Percentiles rank a stretch among this genome's conserved stretches.
Conservation (phyloP, 1,140 invertebrate genomes). For the Halictus rubicundus region DNA sequence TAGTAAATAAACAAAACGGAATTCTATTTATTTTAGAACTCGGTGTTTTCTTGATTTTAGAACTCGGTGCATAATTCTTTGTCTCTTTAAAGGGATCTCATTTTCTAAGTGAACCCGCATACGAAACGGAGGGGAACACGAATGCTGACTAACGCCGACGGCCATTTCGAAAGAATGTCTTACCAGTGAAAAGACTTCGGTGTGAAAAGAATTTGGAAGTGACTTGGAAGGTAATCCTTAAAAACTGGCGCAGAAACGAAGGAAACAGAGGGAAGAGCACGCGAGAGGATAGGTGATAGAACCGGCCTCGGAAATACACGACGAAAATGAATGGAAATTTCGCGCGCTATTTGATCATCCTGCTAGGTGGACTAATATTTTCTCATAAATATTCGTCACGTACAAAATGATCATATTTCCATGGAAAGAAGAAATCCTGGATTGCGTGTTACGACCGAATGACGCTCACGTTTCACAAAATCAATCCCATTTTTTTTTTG, state of each 20-base stretch:
- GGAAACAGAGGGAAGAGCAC: neutral
- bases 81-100: no score
- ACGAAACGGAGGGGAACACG: no score
- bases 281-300: neutral
- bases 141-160: no score
- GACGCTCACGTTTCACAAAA: neutral
- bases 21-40: no score
- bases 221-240: no score
- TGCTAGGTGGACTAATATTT: neutral
- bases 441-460: neutral
- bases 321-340: neutral
- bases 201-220: no score
- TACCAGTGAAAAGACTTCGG: no score
- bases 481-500: neutral
- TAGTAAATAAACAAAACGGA: no score
- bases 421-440: neutral
- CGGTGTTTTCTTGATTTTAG: no score
- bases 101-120: no score
- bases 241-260: neutral
- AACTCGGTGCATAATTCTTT: no score
- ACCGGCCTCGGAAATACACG: neutral
- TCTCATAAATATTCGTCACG: neutral
- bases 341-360: neutral
- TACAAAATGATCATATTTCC: conserved; percentile 1
- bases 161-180: no score